Base-by-base conservation (phyloP, 2,888 invertebrate species). In the Globia sparganii region DNA sequence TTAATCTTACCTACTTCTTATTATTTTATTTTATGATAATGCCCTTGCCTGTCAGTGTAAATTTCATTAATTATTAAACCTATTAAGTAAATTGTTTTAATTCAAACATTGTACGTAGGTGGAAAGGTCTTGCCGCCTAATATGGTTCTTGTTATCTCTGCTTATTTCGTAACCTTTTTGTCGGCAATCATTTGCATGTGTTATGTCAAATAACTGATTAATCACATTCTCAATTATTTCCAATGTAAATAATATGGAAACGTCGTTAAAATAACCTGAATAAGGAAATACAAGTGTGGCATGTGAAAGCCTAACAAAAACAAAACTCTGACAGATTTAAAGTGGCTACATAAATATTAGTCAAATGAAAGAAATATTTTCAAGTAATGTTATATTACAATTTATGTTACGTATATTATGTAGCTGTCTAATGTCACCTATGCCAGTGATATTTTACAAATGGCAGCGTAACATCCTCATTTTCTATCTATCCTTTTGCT, bases 401-500 rank as follows among this genome's bases (percentile, higher is more conserved):
- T 83, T 72, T 80, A 83, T 77, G 72, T 85, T 78, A 80, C 72
- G 78, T 78, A 80, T 74, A 80, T 83, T 84, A 74, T 81, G 67
- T 78, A 53, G 81, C 78, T 81, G 75, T 82, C 77, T 87, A 85
- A 82, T 88, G 82, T 82, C 87, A 86, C 71, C 76, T 75, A 77
- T 74, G 70, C 73, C 67, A 40, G 88, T 88, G 86, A 92, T 93
- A 91, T 90, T 90, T 86, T 91, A 94, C 93, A 93, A 94, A 94
- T 94, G 92, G 91, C 91, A 89, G 92, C 90, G 87, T 91, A 91
- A 91, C 93, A 92, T 94, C 86, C 88, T 89, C 86, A 83, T 89
- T 86, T 88, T 84, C 83, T 78, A 71, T 85, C 77, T 91, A 92
- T 91, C 91, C 91, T 90, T 84, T 80, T 75, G 72, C 75, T 68